Percentiles rank a stretch among this genome's conserved stretches.
Conservation (phyloP, 1,140 invertebrate species). For the Oncopeltus fasciatus region DNA sequence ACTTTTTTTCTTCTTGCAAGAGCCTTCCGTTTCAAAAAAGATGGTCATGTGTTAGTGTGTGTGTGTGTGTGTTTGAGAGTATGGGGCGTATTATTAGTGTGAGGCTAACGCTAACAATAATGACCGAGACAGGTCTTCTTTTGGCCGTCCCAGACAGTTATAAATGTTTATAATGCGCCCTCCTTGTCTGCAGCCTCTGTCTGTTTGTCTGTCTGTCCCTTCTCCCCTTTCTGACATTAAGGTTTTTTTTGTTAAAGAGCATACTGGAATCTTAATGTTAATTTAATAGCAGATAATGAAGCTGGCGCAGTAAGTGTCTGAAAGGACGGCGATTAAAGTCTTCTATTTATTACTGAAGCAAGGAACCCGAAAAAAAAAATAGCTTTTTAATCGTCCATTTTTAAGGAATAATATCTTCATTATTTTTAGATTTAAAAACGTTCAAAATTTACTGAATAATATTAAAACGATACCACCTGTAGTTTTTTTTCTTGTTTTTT, state of each 20-base stretch:
- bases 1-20: not conserved
- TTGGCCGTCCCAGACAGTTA: slow-evolving; percentile 1
- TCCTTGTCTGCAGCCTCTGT: not conserved
- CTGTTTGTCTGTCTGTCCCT: not conserved
- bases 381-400: not conserved
- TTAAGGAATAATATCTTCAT: not conserved
- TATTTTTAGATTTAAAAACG: not conserved
- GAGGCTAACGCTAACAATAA: slow-evolving; percentile 4
- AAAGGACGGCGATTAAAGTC: not conserved
- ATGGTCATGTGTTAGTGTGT: too few relatives aligned
- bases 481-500: too few relatives aligned
- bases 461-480: too few relatives aligned
- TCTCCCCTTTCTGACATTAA: not conserved
- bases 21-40: too few relatives aligned
- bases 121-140: slow-evolving; percentile 2
- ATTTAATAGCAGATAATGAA: slow-evolving; percentile 6
- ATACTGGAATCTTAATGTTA: slow-evolving; percentile 3
- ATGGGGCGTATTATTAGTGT: slow-evolving; percentile 5
- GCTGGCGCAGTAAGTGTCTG: not conserved
- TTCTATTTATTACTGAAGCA: not conserved
- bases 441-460: too few relatives aligned
- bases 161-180: not conserved
- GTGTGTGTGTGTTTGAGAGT: too few relatives aligned
- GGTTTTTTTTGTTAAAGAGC: not conserved
- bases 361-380: not conserved